Evolutionary conservation across 2,888 invertebrate species (phyloP).

Genomic region (Eupithecia subfuscata): DNA sequence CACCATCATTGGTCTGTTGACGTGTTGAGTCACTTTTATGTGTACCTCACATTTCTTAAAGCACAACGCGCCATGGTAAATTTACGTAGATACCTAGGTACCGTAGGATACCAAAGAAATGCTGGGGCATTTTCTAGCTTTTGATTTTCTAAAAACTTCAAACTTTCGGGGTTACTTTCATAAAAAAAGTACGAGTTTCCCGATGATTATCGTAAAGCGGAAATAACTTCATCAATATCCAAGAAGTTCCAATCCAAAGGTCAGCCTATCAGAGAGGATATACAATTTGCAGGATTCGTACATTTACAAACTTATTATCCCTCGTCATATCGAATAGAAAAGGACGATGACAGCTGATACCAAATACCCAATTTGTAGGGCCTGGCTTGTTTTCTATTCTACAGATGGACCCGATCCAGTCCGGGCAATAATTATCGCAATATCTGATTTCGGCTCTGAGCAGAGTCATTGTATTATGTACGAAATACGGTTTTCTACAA

Average conservation of each 20-base stretch:
- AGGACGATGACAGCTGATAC: constrained; percentile 55
- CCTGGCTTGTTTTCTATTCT: constrained; percentile 39
- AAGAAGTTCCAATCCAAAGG: constrained; percentile 14
- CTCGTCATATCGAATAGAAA: constrained; percentile 54
- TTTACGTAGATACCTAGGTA: no score
- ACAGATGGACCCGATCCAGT: constrained; percentile 18
- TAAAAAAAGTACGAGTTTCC: no score
- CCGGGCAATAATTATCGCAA: constrained; percentile 31
- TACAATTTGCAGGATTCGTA: constrained; percentile 32
- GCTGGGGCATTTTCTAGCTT: no score
- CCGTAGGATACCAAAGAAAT: no score
- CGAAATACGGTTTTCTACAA: background rate
- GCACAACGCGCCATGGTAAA: no score
- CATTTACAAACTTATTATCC: constrained; percentile 57
- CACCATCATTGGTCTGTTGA: no score
- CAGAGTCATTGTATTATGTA: constrained; percentile 1
- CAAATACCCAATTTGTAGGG: constrained; percentile 49
- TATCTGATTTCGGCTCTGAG: constrained; percentile 19
- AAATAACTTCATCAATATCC: background rate
- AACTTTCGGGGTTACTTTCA: background rate
- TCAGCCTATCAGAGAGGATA: constrained; percentile 24
- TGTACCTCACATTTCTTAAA: no score
- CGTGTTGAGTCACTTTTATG: no score
- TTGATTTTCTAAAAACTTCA: background rate
- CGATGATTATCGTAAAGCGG: background rate